Conservation (phyloP, 1,140 invertebrate species). For the Drosophila setifemur region DNA sequence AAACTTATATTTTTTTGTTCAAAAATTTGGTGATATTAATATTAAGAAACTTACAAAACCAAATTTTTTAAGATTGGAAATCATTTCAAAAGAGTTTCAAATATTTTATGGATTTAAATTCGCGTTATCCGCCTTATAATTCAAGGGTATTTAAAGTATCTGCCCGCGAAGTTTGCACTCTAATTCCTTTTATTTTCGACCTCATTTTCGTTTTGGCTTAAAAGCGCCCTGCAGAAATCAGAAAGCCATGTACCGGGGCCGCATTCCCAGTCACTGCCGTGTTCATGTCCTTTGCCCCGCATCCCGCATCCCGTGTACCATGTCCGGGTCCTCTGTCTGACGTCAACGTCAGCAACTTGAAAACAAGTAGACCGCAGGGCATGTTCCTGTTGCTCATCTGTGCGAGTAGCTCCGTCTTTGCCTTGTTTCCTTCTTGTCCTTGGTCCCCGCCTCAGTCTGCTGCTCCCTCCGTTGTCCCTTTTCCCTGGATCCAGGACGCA, state of each 20-base stretch:
- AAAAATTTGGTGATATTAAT: too few species aligned
- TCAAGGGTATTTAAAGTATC: background rate
- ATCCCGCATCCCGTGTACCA: background rate
- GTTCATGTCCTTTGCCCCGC: constrained; percentile 28
- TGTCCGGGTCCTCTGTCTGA: constrained; percentile 2
- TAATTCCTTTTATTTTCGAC: background rate
- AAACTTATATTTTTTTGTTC: too few species aligned
- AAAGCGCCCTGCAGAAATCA: constrained; percentile 67
- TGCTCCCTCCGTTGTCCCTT: background rate
- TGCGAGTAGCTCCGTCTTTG: background rate
- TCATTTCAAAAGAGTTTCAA: too few species aligned
- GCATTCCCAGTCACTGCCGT: constrained; percentile 28
- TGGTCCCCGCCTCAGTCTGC: background rate
- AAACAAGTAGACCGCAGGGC: constrained; percentile 63
- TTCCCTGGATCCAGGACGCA: too few species aligned
- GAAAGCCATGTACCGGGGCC: constrained; percentile 65
- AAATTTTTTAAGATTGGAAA: too few species aligned
- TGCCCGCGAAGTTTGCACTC: background rate
- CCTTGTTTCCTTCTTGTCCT: background rate
- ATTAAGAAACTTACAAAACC: too few species aligned
- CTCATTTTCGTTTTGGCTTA: constrained; percentile 25
- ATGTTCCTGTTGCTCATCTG: constrained; percentile 66
- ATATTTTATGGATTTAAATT: too few species aligned
- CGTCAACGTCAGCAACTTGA: constrained; percentile 59
- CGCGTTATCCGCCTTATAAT: too few species aligned